A percentile compares a stretch with the other conserved stretches of the same genome.
phyloP scores from a whole-genome alignment of 2,797 vertebrate genomes.

The Falco concolor region DNA sequence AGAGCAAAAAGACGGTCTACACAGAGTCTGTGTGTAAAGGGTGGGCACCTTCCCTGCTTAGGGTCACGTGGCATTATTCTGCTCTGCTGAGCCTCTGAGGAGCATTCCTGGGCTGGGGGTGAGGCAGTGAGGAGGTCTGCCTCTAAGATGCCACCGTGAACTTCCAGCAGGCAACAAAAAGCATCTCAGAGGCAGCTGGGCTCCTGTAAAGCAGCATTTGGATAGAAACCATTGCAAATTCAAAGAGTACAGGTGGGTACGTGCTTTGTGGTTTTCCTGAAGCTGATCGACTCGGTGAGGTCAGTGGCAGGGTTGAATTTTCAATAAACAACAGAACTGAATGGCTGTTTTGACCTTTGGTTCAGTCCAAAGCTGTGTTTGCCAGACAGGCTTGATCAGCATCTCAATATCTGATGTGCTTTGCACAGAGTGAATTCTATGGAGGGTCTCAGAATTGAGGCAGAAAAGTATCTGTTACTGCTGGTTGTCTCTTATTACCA shows the following conservation, averaged over 20 bases:
- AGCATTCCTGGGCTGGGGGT: not conserved
- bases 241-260: not conserved
- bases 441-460: not conserved
- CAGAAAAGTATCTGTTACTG: not conserved
- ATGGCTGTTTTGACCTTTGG: not conserved
- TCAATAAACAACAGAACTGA: not conserved
- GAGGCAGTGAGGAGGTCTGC: not conserved
- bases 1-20: not conserved
- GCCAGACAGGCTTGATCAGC: not conserved
- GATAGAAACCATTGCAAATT: not conserved
- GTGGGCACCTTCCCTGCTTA: not conserved
- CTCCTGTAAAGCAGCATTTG: not conserved
- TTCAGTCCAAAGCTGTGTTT: not conserved
- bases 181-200: not conserved
- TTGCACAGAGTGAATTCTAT: not conserved
- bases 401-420: rapidly evolving
- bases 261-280: not conserved
- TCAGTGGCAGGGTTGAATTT: not conserved
- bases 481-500: not conserved
- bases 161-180: not conserved
- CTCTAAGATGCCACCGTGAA: not conserved
- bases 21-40: rapidly evolving
- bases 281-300: not conserved
- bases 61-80: not conserved
- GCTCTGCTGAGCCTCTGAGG: not conserved